These are phyloP conservation scores for Iselma pallidipennis DNA, from an alignment of 2,888 invertebrate species.

Conservation along the genomic window DNA sequence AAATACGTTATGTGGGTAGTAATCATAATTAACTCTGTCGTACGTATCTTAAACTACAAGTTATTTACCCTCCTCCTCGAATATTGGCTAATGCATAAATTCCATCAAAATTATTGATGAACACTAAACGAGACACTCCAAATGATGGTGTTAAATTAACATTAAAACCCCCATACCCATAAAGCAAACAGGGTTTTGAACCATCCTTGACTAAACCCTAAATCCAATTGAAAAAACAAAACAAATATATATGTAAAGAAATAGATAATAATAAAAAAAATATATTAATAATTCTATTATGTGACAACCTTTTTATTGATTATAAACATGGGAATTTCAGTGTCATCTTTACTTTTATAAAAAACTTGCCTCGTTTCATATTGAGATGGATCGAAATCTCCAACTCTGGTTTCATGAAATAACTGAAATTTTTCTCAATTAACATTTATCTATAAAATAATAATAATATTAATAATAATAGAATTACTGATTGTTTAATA, in stretches of 20 bases:
- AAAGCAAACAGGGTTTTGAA: conserved; percentile 81
- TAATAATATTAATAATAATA: conserved; percentile 3
- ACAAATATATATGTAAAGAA: too few species aligned
- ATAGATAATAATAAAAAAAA: not conserved
- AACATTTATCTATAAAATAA: too few species aligned
- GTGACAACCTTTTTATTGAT: conserved; percentile 75
- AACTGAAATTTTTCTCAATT: conserved; percentile 59
- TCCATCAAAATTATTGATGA: conserved; percentile 88
- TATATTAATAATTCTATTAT: too few species aligned
- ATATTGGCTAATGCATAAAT: conserved; percentile 92
- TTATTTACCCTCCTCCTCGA: conserved; percentile 87
- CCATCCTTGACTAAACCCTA: conserved; percentile 70
- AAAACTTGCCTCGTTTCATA: conserved; percentile 90
- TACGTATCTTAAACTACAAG: not conserved
- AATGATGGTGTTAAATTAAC: conserved; percentile 89
- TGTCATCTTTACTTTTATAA: conserved; percentile 90
- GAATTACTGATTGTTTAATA: conserved; percentile 64
- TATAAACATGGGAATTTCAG: conserved; percentile 95
- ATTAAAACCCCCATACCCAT: conserved; percentile 98
- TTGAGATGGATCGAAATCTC: conserved; percentile 75
- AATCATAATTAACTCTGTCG: not conserved
- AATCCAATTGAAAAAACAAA: conserved; percentile 11
- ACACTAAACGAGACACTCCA: conserved; percentile 82
- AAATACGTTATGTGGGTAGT: too few species aligned
- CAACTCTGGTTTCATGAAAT: conserved; percentile 82